Base-by-base conservation (phyloP, 2,888 invertebrate genomes). In the Sphaerophoria rueppellii region DNA sequence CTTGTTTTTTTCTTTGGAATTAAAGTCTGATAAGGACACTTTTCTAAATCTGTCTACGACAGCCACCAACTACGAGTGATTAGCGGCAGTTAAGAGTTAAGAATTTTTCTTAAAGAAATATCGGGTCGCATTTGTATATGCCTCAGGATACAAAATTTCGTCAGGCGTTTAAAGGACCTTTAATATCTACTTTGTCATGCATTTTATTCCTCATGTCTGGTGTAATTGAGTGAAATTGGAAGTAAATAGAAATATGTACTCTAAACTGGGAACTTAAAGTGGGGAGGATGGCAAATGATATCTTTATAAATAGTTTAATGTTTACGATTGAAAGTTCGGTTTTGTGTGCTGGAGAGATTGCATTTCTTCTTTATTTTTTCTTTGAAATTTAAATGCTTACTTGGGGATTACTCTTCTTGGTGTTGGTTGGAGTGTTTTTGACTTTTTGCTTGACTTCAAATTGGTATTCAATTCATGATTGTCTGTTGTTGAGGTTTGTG, bases 1-100 rank as follows among this genome's bases (percentile, higher is more conserved):
- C 11, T 34, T 2, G 6, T 9, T 9, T 2, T 60, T 12, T 52
- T 24, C 11, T 40, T 6, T 24, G 24, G 0, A 9, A 52, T 32
- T 57, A 65, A 34, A 14, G 57, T 58, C 54, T 61, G 73, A 79
- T 69, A 79, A 69, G 52, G 60, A 73, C 60, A 46, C 48, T 52
- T 14, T 11, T 11, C 14, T 12, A 35, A 50, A 50, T 69, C 50
- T 52, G 57, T 52, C 43, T 12, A 46, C n/a, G 32, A 37, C 40
- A 34, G 6, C 6, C 9, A 40, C 40, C 40, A 24, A 16, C n/a
- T 12, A 35, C 16, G 9, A 73, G n/a, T 46, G 14, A 43, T 43
- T 43, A 24, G 24, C 24, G 24, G 24, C 24, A 24, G 24, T n/a
- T n/a, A n/a, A n/a, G n/a, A n/a, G 24, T 24, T 24, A 24, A 24